Base-by-base conservation (phyloP, 2,797 vertebrate genomes). In the Scomberomorus guttatus region DNA sequence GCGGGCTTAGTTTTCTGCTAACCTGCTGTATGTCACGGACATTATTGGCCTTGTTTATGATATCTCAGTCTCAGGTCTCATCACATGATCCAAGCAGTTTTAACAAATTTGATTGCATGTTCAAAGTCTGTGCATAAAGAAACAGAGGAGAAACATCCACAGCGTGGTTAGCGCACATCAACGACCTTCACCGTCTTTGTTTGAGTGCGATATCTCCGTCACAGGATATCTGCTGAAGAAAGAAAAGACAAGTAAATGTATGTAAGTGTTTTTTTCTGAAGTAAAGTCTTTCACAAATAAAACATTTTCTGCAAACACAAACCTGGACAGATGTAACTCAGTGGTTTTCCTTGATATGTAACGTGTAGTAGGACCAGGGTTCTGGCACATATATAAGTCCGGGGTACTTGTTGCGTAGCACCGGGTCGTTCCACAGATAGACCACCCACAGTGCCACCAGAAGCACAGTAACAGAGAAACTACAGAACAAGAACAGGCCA, bases 291-390 rank as follows among this genome's bases (percentile, higher is more conserved):
- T 83, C 11, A 48, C 10, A 63, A 12, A 17, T 17, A 11, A 20
- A 8, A 50, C 46, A 50, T 55, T 25, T 56, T 37, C 34, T 34
- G 22, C 10, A 62, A 65, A 59, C 37, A 12, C 76, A 60, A 42
- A 85, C 68, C 60, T 72, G 50, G 11, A 46, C 24, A 17, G 17
- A 18, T 63, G 0, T 8, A 2, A 6, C 3, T 92, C 82, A 93
- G 62, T 88, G 87, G 54, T 68, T 85, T n/a, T 85, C 66, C 84
- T 89, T 94, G 57, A 98, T 34, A 18, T 98, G 96, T 74, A 99
- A 91, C 0, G 96, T 98, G 90, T 99, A 99, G 87, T 96, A 99
- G 0, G 98, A 97, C 98, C 98, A 99, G 0, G 98, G 98, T 68
- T 99, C 98, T 0, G 98, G 98, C 29, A 99, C 96, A 1, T 99